A percentile compares a stretch with the other conserved stretches of the same genome.
Conservation (phyloP, 37 sponge, comb jelly and placozoan genomes). For the Beroe ovata region DNA sequence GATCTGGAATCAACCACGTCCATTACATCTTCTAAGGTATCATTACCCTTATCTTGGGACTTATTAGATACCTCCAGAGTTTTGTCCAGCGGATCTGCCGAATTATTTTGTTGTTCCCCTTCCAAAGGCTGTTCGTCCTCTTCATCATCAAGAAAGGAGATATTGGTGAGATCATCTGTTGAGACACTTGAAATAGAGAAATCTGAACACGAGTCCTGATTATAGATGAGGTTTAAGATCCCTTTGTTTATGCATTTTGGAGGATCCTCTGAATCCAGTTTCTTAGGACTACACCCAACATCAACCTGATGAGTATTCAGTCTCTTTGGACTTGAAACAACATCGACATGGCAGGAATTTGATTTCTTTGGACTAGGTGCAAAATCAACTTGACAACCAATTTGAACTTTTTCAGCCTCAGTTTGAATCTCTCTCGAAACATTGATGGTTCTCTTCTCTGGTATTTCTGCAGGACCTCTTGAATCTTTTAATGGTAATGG, state of each 20-base stretch:
- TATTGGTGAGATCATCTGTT: slow-evolving; percentile 25
- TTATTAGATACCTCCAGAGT: neutral
- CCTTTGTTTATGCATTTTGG: neutral
- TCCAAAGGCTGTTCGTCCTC: neutral
- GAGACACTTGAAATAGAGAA: slow-evolving; percentile 42
- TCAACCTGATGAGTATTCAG: too few relatives aligned
- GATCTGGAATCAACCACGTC: neutral
- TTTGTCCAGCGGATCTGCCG: neutral
- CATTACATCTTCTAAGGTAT: neutral
- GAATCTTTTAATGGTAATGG: neutral
- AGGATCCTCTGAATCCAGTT: neutral
- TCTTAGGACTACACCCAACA: neutral
- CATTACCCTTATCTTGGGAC: neutral
- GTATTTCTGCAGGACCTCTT: neutral
- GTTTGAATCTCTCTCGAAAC: slow-evolving; percentile 42
- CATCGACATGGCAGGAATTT: too few relatives aligned
- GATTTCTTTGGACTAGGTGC: too few relatives aligned
- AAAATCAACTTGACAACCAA: neutral
- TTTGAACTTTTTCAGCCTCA: neutral
- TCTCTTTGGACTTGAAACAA: neutral
- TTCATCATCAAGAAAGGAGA: slow-evolving; percentile 49
- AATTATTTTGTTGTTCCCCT: neutral
- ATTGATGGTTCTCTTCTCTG: neutral
- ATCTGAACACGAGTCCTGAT: slow-evolving; percentile 48
- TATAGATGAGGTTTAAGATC: neutral